Evolutionary conservation across 1,140 invertebrate genomes (phyloP), one percentile per base, ranked within the genome.

Genomic region (Aphelenchoides fujianensis): DNA sequence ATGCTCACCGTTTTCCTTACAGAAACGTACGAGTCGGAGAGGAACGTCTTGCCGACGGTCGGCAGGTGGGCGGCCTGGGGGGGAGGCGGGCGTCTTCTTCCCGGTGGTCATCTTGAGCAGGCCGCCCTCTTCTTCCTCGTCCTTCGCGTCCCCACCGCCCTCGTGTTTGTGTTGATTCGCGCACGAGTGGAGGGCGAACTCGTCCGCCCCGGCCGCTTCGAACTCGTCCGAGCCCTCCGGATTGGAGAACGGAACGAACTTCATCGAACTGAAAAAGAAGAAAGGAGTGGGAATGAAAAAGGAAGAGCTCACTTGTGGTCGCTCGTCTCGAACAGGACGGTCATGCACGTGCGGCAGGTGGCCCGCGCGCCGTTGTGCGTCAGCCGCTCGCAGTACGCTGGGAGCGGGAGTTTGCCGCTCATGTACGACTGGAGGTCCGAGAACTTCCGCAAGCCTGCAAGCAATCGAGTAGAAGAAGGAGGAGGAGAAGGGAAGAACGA

Each of bases 261-360:
- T 59, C 55, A 59, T 59, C 23, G 55, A 5, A 59, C 55, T 59
- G 55, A 59, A 59, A 59, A 19, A 48, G n/a, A n/a, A n/a, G n/a
- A n/a, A n/a, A n/a, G n/a, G 12, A 48, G 23, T 48, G 12, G 41
- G 23, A 48, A 48, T 48, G 12, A 48, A 48, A 48, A 48, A 48
- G 12, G 23, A 48, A 12, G 23, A 48, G 23, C 41, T 48, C 41
- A 36, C 36, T 35, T 66, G 63, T 35, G 9, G n/a, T 66, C 63
- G 1, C 16, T 30, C 1, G 63, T 30, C 19, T 30, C 32, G 1
- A 66, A 30, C 16, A 32, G n/a, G 32, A 12, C 31, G 16, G 63
- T 37, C 63, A 36, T 32, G 7, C 63, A 66, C 12, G n/a, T 30
- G n/a, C 32, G 32, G 3, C 63, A 66, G 28, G 31, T 41, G 30